A percentile compares a stretch with the other conserved stretches of the same genome.
phyloP scores from a whole-genome alignment of 2,888 invertebrate genomes.

The Acrobasis consociella region DNA sequence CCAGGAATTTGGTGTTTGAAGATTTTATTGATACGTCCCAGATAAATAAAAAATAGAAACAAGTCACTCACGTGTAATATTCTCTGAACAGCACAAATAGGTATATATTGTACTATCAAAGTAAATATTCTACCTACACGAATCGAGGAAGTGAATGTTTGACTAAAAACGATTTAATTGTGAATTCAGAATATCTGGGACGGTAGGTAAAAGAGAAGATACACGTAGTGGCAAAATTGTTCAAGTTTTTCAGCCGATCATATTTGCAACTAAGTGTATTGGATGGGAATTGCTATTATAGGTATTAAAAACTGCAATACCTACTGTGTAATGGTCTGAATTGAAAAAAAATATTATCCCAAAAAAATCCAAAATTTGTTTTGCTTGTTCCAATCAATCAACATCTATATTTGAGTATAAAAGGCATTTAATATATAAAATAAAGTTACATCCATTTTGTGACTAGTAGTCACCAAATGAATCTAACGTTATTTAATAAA shows the following conservation, averaged over 20 bases:
- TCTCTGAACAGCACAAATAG: no score
- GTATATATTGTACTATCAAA: no score
- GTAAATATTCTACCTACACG: not conserved
- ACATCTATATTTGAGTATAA: no score
- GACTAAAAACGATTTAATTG: not conserved
- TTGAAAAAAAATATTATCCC: not conserved
- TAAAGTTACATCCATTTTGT: no score
- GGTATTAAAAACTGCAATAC: not conserved
- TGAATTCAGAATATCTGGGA: conserved; percentile 26
- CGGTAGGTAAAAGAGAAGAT: conserved; percentile 27
- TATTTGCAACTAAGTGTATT: conserved; percentile 9
- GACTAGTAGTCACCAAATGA: no score
- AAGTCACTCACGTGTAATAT: not conserved
- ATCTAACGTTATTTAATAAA: no score
- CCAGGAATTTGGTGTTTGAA: conserved; percentile 2
- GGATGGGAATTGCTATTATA: not conserved
- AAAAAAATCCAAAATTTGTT: not conserved
- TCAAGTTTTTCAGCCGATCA: not conserved
- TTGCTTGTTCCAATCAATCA: no score
- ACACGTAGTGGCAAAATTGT: conserved; percentile 42
- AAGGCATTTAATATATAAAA: no score
- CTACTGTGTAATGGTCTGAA: not conserved
- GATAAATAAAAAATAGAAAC: not conserved
- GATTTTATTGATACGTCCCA: not conserved
- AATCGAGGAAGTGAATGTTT: not conserved